Evolutionary conservation across 2,113 vertebrate genomes (phyloP), one percentile per base, ranked within the genome.

Genomic region (Corythornis cristatus): DNA sequence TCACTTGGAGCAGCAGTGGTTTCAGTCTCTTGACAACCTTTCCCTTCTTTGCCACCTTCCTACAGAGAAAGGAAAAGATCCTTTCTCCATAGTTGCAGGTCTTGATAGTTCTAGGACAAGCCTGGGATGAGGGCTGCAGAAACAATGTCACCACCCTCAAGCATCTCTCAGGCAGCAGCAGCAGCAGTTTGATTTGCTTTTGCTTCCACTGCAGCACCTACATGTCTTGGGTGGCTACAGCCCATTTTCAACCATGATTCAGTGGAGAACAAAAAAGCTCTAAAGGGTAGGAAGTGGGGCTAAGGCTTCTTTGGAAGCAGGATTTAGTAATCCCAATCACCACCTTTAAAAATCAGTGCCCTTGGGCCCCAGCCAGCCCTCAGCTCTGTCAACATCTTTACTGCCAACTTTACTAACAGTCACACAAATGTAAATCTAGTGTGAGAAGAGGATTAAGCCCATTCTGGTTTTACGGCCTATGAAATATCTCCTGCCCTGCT

Each of bases 371-470:
- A 61, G 88, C 93, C 96, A 96, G 86, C 74, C 58, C 66, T 89
- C 77, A 64, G 80, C 78, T 96, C 83, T 90, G 92, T 92, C 95
- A 96, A 82, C 90, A 94, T 85, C 90, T 94, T 94, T 84, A 72
- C 74, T 96, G 92, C 92, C 86, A 95, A 94, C 93, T 96, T 94
- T 66, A 92, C 86, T 73, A 94, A 84, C 86, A 89, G 86, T 91
- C 88, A 86, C 92, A 93, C 86, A 92, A 92, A 93, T 92, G 93
- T 95, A 94, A 96, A 94, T 86, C 83, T 90, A 65, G 70, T 94
- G 88, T 92, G 92, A 94, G 90, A 93, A 93, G 77, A 90, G 92
- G 91, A 96, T 96, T 96, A 95, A 89, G 70, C 62, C 73, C 70
- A 75, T 94, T 90, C 93, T 93, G 88, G 78, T 82, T 94, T 95